phyloP scores from a whole-genome alignment of 2,797 vertebrate species.

The Premnoplex brunnescens region DNA sequence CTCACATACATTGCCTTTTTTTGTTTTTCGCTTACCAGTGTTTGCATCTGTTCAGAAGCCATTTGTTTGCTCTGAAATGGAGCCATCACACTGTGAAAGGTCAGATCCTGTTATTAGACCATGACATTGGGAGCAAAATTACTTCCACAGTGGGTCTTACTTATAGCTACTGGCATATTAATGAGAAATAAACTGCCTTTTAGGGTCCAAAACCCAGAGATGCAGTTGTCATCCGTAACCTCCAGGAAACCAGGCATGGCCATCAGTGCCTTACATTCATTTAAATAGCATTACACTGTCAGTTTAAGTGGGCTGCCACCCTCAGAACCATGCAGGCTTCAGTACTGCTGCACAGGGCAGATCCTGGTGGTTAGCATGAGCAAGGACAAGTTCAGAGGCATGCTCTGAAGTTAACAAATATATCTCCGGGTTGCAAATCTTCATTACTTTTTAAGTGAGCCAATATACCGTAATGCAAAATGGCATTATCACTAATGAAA shows the following conservation, averaged over 20 bases:
- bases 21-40: background rate
- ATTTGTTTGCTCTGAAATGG: background rate
- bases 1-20: background rate
- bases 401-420: constrained; percentile 49
- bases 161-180: background rate
- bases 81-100: background rate
- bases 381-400: constrained; percentile 28
- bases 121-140: background rate
- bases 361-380: background rate
- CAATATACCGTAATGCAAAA: constrained; percentile 64
- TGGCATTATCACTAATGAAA: constrained; percentile 68
- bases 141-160: background rate
- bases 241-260: background rate
- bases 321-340: background rate
- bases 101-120: background rate
- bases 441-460: constrained; percentile 67
- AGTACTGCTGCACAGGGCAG: background rate
- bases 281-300: background rate
- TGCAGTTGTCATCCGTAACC: background rate
- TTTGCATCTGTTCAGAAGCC: background rate
- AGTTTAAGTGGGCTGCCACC: background rate
- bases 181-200: background rate
- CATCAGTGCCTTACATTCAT: background rate
- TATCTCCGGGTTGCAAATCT: constrained; percentile 19
- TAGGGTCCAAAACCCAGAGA: background rate